A percentile compares a stretch with the other conserved stretches of the same genome.
Conservation (phyloP, 2,888 invertebrate genomes). For the Campoplex nolae region DNA sequence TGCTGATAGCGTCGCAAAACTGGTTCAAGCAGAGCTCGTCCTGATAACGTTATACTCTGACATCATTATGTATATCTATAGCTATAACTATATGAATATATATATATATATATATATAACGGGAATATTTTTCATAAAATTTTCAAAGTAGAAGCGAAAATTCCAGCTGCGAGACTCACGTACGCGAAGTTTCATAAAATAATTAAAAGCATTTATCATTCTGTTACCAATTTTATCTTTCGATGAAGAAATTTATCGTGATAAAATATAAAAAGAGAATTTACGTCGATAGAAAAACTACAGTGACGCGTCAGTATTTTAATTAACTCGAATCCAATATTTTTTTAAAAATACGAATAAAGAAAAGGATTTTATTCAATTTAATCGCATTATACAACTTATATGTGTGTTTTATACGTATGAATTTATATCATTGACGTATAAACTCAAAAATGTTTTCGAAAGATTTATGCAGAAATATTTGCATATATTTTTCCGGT, state of each 20-base stretch:
- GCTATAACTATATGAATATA: not conserved
- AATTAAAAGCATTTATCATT: not conserved
- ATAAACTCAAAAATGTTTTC: not conserved
- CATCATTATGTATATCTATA: not conserved
- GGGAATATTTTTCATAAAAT: not conserved
- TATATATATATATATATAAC: not conserved
- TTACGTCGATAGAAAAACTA: not conserved
- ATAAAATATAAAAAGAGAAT: not conserved
- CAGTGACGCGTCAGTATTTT: not conserved
- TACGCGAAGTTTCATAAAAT: not conserved
- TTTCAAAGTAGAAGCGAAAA: not conserved
- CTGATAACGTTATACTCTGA: conserved; percentile 53
- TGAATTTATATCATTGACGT: too few species aligned
- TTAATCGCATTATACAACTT: not conserved
- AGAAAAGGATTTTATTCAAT: not conserved
- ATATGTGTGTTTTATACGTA: not conserved
- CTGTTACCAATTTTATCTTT: not conserved
- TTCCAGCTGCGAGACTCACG: not conserved
- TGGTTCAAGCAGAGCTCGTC: conserved; percentile 63
- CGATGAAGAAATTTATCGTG: not conserved
- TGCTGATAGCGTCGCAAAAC: conserved; percentile 64
- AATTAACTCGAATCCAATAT: not conserved
- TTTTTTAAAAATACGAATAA: not conserved
- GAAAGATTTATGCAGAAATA: not conserved
- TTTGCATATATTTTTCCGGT: not conserved